Evolutionary conservation across 2,113 vertebrate genomes (phyloP).

Genomic region (Symphodus melops): DNA sequence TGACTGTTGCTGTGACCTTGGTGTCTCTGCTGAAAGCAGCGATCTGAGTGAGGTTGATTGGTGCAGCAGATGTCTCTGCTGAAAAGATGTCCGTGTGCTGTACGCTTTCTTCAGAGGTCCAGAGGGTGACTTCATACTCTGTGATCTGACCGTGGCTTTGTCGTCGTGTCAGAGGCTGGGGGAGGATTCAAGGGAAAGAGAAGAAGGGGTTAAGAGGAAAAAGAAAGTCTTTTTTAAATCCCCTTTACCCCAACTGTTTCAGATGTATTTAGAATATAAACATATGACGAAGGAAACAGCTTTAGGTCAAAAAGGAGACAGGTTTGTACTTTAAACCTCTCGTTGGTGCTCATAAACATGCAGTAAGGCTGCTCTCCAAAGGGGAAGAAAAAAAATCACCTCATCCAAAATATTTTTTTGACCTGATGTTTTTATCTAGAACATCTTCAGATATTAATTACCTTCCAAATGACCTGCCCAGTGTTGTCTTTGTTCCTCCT

Average conservation of each 20-base stretch:
- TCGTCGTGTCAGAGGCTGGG: conserved; percentile 70
- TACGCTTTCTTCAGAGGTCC: conserved; percentile 52
- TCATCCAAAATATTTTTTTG: background rate
- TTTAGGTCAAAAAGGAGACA: no score
- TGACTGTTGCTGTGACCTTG: conserved; percentile 60
- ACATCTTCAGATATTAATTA: conserved; percentile 27
- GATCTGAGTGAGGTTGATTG: conserved; percentile 66
- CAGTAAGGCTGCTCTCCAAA: background rate
- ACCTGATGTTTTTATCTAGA: no score
- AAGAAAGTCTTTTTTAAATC: background rate
- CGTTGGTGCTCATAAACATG: no score
- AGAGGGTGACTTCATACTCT: conserved; percentile 72
- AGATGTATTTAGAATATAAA: no score
- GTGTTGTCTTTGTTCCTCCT: conserved; percentile 70
- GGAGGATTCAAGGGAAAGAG: background rate
- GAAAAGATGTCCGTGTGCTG: conserved; percentile 35
- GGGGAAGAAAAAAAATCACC: background rate
- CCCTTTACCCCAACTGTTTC: rapidly evolving
- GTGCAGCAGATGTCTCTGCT: background rate
- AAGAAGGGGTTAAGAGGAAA: background rate
- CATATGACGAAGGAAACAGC: no score
- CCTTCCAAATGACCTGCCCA: conserved; percentile 80
- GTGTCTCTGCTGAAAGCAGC: conserved; percentile 16
- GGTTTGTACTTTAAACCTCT: no score
- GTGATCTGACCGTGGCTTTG: conserved; percentile 75